Evolutionary conservation across 2,113 vertebrate species (phyloP), one percentile per base, ranked within the genome.

Genomic region (Engystomops pustulosus): DNA sequence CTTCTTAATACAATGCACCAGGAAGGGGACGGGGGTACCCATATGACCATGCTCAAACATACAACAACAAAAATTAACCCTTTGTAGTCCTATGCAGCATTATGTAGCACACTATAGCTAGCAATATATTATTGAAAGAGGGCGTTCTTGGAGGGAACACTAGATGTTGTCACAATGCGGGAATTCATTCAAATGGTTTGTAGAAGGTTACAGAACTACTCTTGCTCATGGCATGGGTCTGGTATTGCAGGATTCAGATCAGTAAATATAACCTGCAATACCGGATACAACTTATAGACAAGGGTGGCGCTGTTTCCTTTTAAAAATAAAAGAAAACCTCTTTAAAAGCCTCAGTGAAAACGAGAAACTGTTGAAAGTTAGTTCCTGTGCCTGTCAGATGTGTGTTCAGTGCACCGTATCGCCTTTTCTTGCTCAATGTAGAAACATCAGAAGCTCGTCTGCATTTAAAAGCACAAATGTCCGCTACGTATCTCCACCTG

Each of bases 61-160:
- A 6, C 27, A 18, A 30, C 34, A 30, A 30, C 8, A 15, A 32
- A 17, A 0, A 20, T 67, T 20, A 7, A 62, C 44, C 85, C 85
- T 88, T 53, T 79, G 86, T 60, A 71, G 6, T 41, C 67, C 80
- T 51, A 71, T 27, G 60, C 65, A 71, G 80, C 47, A 34, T 25
- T 70, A 20, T 81, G 80, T 81, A 81, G 68, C 80, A 81, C 17
- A 75, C 44, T 69, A 2, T 68, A 49, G 45, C 45, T 51, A 49
- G 12, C 30, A 49, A 77, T 55, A 77, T 77, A 58, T 14, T 34
- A 14, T 77, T 77, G 6, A 34, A 49, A 2, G 17, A 20, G 12
- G 18, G 74, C 15, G 45, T 89, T 88, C 91, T 92, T 92, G 91
- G 92, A 91, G 90, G 90, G 92, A 93, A 90, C 91, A 91, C 91